A percentile compares a stretch with the other conserved stretches of the same genome.
These are phyloP conservation scores for Acridotheres tristis DNA, from an alignment of 2,797 vertebrate species.

Conservation along the genomic window DNA sequence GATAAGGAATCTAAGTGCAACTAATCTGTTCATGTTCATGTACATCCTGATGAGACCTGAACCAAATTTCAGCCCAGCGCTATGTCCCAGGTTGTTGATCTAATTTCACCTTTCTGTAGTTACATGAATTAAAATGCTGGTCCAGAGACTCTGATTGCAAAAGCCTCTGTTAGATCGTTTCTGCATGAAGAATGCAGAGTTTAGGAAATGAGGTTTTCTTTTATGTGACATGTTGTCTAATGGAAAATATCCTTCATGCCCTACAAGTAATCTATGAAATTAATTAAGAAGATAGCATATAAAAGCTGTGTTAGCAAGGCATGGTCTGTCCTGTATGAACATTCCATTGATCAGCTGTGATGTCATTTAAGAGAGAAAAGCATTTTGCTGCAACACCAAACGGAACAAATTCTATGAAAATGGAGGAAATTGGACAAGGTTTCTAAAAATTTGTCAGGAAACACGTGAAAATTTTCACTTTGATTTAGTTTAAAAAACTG, in stretches of 20 bases:
- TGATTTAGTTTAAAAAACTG: background rate
- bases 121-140: background rate
- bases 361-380: background rate
- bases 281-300: background rate
- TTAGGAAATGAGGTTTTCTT: background rate
- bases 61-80: background rate
- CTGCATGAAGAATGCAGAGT: background rate
- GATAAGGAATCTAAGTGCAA: background rate
- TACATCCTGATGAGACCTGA: background rate
- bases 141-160: background rate
- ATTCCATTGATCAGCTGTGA: background rate
- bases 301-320: background rate
- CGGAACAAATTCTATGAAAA: background rate
- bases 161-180: background rate
- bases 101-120: background rate
- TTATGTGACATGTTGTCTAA: background rate
- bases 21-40: background rate
- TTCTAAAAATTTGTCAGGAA: background rate
- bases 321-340: background rate
- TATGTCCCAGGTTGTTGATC: background rate
- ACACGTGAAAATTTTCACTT: background rate
- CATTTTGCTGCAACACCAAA: background rate
- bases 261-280: background rate
- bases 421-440: background rate
- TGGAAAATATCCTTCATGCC: background rate